Base-by-base conservation (phyloP, 2,888 invertebrate species). In the Drosophila kuntzei region DNA sequence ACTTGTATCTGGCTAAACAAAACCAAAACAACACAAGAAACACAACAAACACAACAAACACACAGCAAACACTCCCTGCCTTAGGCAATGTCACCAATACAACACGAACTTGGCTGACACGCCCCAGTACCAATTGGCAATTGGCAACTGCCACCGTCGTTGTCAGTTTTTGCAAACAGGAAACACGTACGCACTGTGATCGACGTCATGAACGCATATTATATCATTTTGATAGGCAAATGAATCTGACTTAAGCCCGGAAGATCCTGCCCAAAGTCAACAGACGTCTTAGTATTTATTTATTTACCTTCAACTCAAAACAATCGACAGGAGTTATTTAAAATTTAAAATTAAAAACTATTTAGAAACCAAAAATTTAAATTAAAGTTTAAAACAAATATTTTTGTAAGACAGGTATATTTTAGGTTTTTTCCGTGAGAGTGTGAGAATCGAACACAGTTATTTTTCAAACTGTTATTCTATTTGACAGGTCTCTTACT, bases 191-290 rank as follows among this genome's bases (percentile, higher is more conserved):
- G 37, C 44, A 41, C 37, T 43, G 58, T 53, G 64, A 68, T 80
- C 74, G 78, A 79, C 76, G 74, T 76, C 78, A 77, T 78, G 76
- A 86, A 80, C 74, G 73, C 76, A 79, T 79, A 75, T 87, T 88
- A 85, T 87, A 84, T 86, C 81, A 78, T 67, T 80, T 79, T 77
- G 85, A 87, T 90, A 85, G 86, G 82, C 80, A 90, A 90, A 89
- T 87, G 85, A 79, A 80, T 80, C 86, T 76, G 80, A 74, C 78
- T 36, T 22, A 82, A 76, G 87, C 79, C 79, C 20, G 34, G 72
- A 53, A 50, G 57, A 39, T 36, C 14, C 49, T 55, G 72, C 37
- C 27, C 51, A 22, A 47, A 47, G 39, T 57, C 62, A 70, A 70
- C 55, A 9, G 14, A 49, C 44, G 14, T 32, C 3, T 4, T n/a